Base-by-base conservation (phyloP, 2,888 invertebrate species). In the Hypomecis atomaria region DNA sequence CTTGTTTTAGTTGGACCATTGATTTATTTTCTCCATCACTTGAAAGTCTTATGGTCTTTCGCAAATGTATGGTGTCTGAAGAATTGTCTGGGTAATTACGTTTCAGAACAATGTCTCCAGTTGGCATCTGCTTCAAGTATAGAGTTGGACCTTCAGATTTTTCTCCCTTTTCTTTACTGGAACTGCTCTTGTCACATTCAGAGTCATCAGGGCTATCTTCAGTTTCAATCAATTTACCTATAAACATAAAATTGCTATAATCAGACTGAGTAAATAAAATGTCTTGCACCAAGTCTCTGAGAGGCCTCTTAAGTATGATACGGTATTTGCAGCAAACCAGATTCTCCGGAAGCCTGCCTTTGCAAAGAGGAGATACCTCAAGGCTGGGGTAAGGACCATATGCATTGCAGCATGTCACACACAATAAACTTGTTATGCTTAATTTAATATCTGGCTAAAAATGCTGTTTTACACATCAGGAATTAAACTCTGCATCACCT, bases 221-320 rank as follows among this genome's bases (percentile, higher is more conserved):
- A 42, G 84, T 89, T 84, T 94, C 94, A 56, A 95, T 85, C 72
- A 95, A 82, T 84, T 94, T 94, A 77, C 94, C 94, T 94, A 73
- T 11, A 83, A 82, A 65, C 61, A 70, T 54, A 72, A 44, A 70
- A 50, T 10, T 37, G 23, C 23, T 23, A 23, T 23, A 23, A 23
- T 23, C 3, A 23, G 23, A 23, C 23, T 23, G 23, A 2, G 23
- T 23, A 1, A 23, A 23, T 23, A 23, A 23, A 23, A 23, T 23
- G 23, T 23, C 23, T 23, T 23, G 23, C 23, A 3, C 1, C 23
- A 23, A 23, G 23, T 23, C 23, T 23, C 3, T 23, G 23, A 23
- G 1, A 23, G 23, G 23, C 23, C 23, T 23, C 23, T 23, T 23
- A 23, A 23, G 23, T 23, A 23, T 23, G 23, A 23, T 23, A 23